phyloP scores from a whole-genome alignment of 1,140 invertebrate genomes.

The Pinna nobilis region DNA sequence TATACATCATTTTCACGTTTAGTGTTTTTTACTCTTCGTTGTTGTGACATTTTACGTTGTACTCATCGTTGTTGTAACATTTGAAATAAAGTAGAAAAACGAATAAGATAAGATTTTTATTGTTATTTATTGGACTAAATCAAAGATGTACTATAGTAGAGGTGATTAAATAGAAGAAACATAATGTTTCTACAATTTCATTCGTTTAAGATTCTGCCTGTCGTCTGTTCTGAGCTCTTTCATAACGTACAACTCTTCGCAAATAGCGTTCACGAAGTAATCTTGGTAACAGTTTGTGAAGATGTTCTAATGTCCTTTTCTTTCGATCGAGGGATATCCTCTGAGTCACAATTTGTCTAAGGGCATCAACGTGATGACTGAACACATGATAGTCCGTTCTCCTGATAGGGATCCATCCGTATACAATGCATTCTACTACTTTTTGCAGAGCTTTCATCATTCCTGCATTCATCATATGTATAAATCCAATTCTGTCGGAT shows the following conservation, averaged over 20 bases:
- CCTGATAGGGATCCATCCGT: not conserved
- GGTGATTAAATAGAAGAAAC: not conserved
- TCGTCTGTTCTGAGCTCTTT: not conserved
- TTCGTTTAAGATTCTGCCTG: not conserved
- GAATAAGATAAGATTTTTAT: not conserved
- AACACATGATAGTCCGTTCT: not conserved
- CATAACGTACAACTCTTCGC: not conserved
- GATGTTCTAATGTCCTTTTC: not conserved
- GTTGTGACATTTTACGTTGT: not conserved
- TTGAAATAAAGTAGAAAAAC: not conserved
- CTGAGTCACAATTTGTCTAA: not conserved
- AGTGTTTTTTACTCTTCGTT: too few relatives aligned
- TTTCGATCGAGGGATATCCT: not conserved
- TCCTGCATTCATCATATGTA: not conserved
- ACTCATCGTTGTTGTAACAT: not conserved
- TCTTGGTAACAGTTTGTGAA: not conserved
- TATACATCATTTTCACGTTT: too few relatives aligned
- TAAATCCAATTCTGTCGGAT: not conserved
- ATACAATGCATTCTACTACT: not conserved
- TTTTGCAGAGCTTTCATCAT: constrained; percentile 1
- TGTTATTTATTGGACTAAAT: not conserved
- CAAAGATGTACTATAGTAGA: not conserved
- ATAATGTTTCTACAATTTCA: too few relatives aligned
- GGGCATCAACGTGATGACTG: not conserved
- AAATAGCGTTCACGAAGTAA: constrained; percentile 1